These are phyloP conservation scores for Neuroterus valhalla DNA, from an alignment of 1,140 invertebrate species.

Conservation along the genomic window DNA sequence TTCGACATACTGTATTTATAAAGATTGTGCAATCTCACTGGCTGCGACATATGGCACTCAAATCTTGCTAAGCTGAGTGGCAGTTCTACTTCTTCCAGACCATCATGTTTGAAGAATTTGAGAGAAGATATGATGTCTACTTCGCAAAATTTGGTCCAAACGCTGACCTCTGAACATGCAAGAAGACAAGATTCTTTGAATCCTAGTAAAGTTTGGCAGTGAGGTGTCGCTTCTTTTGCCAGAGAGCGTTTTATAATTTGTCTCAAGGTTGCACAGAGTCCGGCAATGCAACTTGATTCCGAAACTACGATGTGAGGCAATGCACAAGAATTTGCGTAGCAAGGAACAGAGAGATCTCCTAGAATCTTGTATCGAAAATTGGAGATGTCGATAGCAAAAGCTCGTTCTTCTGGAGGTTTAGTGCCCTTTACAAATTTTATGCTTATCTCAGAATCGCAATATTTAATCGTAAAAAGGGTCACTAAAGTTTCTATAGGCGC, in stretches of 20 bases:
- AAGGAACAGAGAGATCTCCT: slow-evolving; percentile 59
- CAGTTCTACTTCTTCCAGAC: slow-evolving; percentile 62
- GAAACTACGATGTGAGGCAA: slow-evolving; percentile 77
- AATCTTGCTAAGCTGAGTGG: slow-evolving; percentile 83
- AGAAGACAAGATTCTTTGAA: slow-evolving; percentile 86
- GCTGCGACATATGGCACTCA: slow-evolving; percentile 90
- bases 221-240: slow-evolving; percentile 50
- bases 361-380: slow-evolving; percentile 58
- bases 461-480: slow-evolving; percentile 68
- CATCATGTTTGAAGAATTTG: slow-evolving; percentile 57
- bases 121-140: slow-evolving; percentile 82
- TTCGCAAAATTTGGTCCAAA: slow-evolving; percentile 96
- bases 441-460: slow-evolving; percentile 62
- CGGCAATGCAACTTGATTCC: slow-evolving; percentile 80
- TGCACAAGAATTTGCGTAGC: slow-evolving; percentile 71
- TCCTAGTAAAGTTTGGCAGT: slow-evolving; percentile 79
- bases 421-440: slow-evolving; percentile 55
- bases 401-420: slow-evolving; percentile 38
- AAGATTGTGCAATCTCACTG: slow-evolving; percentile 90
- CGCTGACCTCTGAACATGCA: slow-evolving; percentile 88
- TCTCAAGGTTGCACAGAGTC: slow-evolving; percentile 81
- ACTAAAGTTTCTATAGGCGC: slow-evolving; percentile 71
- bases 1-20: slow-evolving; percentile 82
- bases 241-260: slow-evolving; percentile 77
- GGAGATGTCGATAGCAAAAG: slow-evolving; percentile 59